A percentile compares a stretch with the other conserved stretches of the same genome.
Evolutionary conservation across 2,888 invertebrate species (phyloP).

Genomic region (Trachelus iudaicus): DNA sequence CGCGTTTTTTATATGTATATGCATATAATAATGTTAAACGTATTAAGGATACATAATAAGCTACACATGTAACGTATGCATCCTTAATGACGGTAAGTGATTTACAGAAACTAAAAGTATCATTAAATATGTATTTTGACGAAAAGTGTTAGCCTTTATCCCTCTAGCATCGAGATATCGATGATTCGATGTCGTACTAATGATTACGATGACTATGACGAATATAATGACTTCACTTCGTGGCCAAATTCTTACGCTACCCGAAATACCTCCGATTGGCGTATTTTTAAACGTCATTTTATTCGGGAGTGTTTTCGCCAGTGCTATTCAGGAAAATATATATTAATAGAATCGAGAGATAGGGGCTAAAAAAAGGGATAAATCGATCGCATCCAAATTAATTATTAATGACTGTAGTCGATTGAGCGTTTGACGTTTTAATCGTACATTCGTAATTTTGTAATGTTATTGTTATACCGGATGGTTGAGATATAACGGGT

Average conservation of each 20-base stretch:
- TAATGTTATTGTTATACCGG: constrained; percentile 20
- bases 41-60: not conserved
- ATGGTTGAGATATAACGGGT: constrained; percentile 11
- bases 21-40: not conserved
- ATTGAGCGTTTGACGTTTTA: constrained; percentile 2
- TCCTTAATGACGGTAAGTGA: not conserved
- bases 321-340: not conserved
- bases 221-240: not conserved
- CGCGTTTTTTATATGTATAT: not conserved
- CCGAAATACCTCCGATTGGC: not conserved
- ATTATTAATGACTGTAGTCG: constrained; percentile 5
- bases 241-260: not conserved
- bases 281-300: not conserved
- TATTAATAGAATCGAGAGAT: not conserved
- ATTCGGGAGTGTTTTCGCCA: not conserved
- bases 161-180: not conserved
- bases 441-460: constrained; percentile 21
- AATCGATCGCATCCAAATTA: not conserved
- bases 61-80: not conserved
- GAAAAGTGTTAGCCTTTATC: not conserved
- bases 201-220: not conserved
- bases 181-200: not conserved
- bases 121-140: not conserved
- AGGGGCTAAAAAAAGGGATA: not conserved
- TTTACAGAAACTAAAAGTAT: not conserved